Percentiles rank a stretch among this genome's conserved stretches.
These are phyloP conservation scores for Helarctos malayanus DNA, from an alignment of 2,797 vertebrate genomes.

Conservation along the genomic window DNA sequence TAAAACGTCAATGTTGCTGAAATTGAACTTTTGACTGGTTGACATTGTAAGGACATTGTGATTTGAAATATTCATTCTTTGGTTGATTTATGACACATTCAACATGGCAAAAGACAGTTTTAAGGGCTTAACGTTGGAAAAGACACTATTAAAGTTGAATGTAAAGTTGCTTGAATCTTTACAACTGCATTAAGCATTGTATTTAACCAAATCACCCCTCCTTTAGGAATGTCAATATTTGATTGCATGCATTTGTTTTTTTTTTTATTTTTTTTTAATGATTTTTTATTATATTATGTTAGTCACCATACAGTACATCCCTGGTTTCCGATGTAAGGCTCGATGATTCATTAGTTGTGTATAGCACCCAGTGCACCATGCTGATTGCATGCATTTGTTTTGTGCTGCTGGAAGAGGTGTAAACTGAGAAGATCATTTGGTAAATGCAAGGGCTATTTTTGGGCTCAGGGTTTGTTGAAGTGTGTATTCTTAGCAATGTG, in stretches of 20 bases:
- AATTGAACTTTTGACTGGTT: not conserved
- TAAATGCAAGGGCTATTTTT: slow-evolving; percentile 73
- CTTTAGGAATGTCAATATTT: not conserved
- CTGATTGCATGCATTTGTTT: slow-evolving; percentile 36
- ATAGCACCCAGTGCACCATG: too few relatives aligned
- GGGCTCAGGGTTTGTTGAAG: slow-evolving; percentile 16
- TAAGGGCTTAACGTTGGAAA: not conserved
- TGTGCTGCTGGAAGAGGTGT: slow-evolving; percentile 57
- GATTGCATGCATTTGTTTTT: not conserved
- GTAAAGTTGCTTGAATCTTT: not conserved
- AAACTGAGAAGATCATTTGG: slow-evolving; percentile 72
- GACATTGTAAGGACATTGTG: not conserved
- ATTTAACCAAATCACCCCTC: not conserved
- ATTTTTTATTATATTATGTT: too few relatives aligned
- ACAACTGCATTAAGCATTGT: not conserved
- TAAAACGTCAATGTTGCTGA: not conserved
- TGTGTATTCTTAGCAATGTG: slow-evolving; percentile 70
- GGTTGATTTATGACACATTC: not conserved
- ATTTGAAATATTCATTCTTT: not conserved
- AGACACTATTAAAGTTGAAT: slow-evolving; percentile 6
- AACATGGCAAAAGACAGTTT: not conserved
- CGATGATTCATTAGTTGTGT: too few relatives aligned
- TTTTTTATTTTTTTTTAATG: too few relatives aligned
- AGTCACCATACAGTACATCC: too few relatives aligned
- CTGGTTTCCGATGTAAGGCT: too few relatives aligned